A percentile compares a stretch with the other conserved stretches of the same genome.
Conservation (phyloP, 2,888 invertebrate genomes). For the Cephus rjabovi region DNA sequence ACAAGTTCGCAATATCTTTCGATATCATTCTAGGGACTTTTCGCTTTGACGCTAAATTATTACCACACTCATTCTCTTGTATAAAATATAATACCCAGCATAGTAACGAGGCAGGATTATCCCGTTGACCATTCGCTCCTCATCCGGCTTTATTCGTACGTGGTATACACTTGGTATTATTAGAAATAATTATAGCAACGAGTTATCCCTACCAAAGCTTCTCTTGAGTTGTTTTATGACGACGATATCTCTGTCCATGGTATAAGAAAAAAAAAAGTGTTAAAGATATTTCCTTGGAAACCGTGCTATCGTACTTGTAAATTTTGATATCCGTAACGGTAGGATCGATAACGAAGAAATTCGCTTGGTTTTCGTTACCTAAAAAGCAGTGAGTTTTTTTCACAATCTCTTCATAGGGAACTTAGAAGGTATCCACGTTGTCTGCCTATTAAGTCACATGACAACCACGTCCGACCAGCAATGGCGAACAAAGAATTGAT, state of each 20-base stretch:
- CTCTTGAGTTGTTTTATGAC: not conserved
- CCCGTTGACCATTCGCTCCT: not conserved
- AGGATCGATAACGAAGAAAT: not conserved
- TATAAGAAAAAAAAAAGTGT: not conserved
- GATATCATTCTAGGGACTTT: not conserved
- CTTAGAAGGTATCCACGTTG: not conserved
- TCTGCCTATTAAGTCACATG: not conserved
- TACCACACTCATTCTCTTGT: not conserved
- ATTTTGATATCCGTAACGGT: not conserved
- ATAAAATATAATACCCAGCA: not conserved
- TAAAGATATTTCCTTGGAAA: not conserved
- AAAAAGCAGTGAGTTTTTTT: not conserved
- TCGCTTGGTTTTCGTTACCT: not conserved
- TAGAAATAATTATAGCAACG: not conserved
- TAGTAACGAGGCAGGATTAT: not conserved
- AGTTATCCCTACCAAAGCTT: not conserved
- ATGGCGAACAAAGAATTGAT: not conserved
- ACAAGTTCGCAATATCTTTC: not conserved
- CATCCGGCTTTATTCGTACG: not conserved
- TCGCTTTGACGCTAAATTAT: not conserved
- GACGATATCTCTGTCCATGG: not conserved
- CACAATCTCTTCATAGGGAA: not conserved
- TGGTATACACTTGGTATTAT: not conserved
- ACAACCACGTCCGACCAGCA: not conserved
- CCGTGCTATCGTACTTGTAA: not conserved